Evolutionary conservation across 2,113 vertebrate species (phyloP).

Genomic region (Isichthys henryi): DNA sequence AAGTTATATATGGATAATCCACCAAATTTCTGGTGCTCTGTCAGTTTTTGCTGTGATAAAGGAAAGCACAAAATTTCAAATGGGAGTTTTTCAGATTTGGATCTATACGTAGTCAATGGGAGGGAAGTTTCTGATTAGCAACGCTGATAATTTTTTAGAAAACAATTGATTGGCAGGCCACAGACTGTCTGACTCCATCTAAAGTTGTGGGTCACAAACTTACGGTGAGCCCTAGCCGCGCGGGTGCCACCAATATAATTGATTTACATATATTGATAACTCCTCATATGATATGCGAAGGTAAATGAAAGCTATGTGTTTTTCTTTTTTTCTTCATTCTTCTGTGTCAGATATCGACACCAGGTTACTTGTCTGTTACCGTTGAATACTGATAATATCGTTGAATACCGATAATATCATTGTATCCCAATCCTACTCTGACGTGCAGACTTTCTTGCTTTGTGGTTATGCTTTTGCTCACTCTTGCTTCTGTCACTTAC

Average conservation of each 20-base stretch:
- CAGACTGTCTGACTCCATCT: not conserved
- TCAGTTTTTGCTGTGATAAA: not conserved
- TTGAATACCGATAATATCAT: not conserved
- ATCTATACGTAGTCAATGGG: not conserved
- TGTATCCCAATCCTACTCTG: not conserved
- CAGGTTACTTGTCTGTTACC: not conserved
- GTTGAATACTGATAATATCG: not conserved
- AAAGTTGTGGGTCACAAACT: not conserved
- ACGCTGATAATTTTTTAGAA: not conserved
- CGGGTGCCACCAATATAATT: too few species aligned
- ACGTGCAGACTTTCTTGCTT: not conserved
- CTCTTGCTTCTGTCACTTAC: not conserved
- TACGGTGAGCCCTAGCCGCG: not conserved
- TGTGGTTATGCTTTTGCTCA: not conserved
- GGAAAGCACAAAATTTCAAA: not conserved
- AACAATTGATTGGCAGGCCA: not conserved
- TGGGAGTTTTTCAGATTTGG: not conserved
- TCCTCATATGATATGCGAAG: not conserved
- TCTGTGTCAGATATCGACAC: not conserved
- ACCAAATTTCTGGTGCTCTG: not conserved
- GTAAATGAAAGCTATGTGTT: not conserved
- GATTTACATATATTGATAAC: too few species aligned
- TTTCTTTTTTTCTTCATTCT: not conserved
- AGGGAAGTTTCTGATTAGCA: not conserved
- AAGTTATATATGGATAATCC: not conserved